Base-by-base conservation (phyloP, 2,797 vertebrate species). In the Chaetophractus vellerosus region DNA sequence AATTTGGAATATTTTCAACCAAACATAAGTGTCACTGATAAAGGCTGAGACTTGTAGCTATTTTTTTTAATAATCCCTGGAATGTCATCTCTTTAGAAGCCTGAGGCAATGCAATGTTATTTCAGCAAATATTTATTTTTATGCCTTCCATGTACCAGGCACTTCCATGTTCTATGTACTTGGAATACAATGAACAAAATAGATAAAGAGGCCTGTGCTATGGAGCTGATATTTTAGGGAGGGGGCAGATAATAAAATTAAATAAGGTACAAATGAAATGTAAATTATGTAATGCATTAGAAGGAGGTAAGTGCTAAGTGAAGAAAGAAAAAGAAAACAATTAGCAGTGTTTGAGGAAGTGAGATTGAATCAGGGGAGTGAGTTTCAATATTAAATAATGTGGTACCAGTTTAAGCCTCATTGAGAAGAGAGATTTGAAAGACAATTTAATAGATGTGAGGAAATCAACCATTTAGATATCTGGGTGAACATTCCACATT, bases 91-190 rank as follows among this genome's bases (percentile, higher is more conserved):
- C 0, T 75, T 68, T 76, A 68, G 52, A 84, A 23, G 38, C 1
- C 8, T 61, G 19, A 92, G n/a, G 50, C 55, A 61, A 78, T 55
- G 28, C 9, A 88, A 38, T 74, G 71, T 63, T 74, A 68, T 80
- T 72, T 74, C 10, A 75, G 24, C 23, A 76, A 82, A 36, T 68
- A 68, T 57, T 96, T 83, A n/a, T 69, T 87, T 21, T 83, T 80
- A 23, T 50, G 57, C 18, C 6, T 74, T 16, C 6, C 48, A 0
- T 68, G 1, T 69, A 7, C 10, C 5, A 63, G 69, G 8, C 1
- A 64, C 26, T 48, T 1, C 38, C 38, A 38, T 38, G 38, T 48
- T 93, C 15, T 50, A 28, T 79, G 9, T 64, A 71, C 24, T 68
- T 57, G 3, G 3, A 83, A 57, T 74, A 19, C 3, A 76, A 9